Base-by-base conservation (phyloP, 1,140 invertebrate species). In the Drosophila fuyamai region DNA sequence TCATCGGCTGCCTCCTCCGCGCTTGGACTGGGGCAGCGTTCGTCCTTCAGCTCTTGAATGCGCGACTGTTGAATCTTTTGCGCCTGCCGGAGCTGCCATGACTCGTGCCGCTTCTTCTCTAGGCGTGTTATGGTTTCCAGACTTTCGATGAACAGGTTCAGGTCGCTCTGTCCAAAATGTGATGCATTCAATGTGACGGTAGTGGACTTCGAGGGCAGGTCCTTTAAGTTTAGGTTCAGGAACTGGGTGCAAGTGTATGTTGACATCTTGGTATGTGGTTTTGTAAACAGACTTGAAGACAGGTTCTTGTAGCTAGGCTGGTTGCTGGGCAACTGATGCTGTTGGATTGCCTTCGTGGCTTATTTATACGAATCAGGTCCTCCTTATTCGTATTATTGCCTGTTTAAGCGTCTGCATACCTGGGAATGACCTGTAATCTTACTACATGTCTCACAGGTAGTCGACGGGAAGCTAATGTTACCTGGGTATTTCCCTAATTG, bases 61-160 rank as follows among this genome's bases (percentile, higher is more conserved):
- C 84, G 73, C 4, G 18, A 46, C 43, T 73, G 54, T 1, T 57
- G 79, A 6, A 79, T 14, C 50, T 60, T 73, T 13, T 77, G 53
- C 3, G 61, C 43, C 1, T 72, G 77, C 0, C 76, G 68, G 0
- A 57, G 72, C n/a, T 78, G 60, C 0, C 76, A 57, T 4, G 76
- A 68, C 32, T 86, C 86, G 6, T 79, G 65, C 0, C 77, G 68
- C 16, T 92, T 68, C 9, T 75, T 71, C 7, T 86, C 73, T 5
- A 92, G 36, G n/a, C 78, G 76, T 0, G 75, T 46, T 5, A 92
- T 86, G 0, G 74, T 91, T 41, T 92, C 90, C 46, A 92, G 32
- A 35, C 77, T 83, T 10, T 92, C 84, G 0, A 92, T 68, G 16
- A 91, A 92, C 0, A 91, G 46, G 0, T 35, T 32, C 13, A 92